These are phyloP conservation scores for Apotomis turbidana DNA, from an alignment of 2,888 invertebrate genomes.

Conservation along the genomic window DNA sequence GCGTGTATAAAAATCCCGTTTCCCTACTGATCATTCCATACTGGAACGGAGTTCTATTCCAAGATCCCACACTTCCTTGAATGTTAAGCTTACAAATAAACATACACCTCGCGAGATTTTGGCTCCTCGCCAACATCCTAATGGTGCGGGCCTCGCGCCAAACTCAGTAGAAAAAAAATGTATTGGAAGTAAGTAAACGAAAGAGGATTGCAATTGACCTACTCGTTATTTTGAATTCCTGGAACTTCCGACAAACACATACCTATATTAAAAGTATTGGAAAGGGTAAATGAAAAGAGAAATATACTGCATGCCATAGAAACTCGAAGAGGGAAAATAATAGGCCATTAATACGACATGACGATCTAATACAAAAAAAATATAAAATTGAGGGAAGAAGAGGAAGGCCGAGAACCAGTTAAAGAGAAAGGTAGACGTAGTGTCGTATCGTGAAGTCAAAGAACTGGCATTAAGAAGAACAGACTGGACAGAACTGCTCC, in stretches of 20 bases:
- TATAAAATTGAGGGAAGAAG: no score
- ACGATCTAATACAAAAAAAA: no score
- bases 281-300: no score
- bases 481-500: no score
- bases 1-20: conserved; percentile 31
- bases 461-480: no score
- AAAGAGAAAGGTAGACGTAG: no score
- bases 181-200: conserved; percentile 68
- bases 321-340: no score
- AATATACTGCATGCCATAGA: no score
- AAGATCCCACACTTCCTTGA: conserved; percentile 80
- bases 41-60: conserved; percentile 70
- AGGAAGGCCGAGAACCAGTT: no score
- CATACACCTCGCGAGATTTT: conserved; percentile 71
- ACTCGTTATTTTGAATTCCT: conserved; percentile 54
- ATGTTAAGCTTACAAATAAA: conserved; percentile 79
- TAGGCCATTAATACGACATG: no score
- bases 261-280: no score
- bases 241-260: not conserved
- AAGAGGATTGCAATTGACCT: conserved; percentile 65
- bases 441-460: no score
- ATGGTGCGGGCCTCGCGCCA: conserved; percentile 74
- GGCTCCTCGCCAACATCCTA: conserved; percentile 76
- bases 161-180: conserved; percentile 74
- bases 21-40: conserved; percentile 62